phyloP scores from a whole-genome alignment of 1,140 invertebrate genomes.

The Psilanteris sp. region DNA sequence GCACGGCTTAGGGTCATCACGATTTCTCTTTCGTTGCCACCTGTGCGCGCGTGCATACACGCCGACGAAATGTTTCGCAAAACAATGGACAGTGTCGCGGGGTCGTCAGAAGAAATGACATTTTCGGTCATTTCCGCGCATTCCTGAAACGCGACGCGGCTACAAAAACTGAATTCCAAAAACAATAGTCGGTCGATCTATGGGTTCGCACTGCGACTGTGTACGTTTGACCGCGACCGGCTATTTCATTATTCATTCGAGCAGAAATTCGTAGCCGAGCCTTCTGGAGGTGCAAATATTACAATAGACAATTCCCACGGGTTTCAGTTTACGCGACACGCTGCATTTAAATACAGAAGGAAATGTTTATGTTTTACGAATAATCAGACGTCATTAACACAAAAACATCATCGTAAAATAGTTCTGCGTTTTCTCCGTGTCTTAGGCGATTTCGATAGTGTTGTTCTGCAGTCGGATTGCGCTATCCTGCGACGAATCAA shows the following conservation, averaged over 20 bases:
- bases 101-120: conserved; percentile 9
- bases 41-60: conserved; percentile 30
- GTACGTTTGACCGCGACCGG: no score
- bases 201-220: no score
- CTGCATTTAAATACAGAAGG: conserved; percentile 30
- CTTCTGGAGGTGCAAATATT: conserved; percentile 9
- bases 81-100: conserved; percentile 16
- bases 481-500: conserved; percentile 14
- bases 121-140: no score
- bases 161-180: no score
- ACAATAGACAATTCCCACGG: conserved; percentile 38
- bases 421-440: conserved; percentile 1
- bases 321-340: conserved; percentile 21
- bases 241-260: conserved; percentile 16
- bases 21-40: conserved; percentile 54
- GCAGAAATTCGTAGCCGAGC: not conserved
- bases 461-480: no score
- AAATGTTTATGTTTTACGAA: conserved; percentile 31
- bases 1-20: conserved; percentile 55
- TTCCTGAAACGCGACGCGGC: no score
- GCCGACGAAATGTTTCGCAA: conserved; percentile 25
- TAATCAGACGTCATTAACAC: conserved; percentile 32
- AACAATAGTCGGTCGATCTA: no score
- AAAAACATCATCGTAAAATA: conserved; percentile 15
- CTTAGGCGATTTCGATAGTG: conserved; percentile 10